Evolutionary conservation across 1,140 invertebrate species (phyloP).

Genomic region (Sitobion miscanthi): DNA sequence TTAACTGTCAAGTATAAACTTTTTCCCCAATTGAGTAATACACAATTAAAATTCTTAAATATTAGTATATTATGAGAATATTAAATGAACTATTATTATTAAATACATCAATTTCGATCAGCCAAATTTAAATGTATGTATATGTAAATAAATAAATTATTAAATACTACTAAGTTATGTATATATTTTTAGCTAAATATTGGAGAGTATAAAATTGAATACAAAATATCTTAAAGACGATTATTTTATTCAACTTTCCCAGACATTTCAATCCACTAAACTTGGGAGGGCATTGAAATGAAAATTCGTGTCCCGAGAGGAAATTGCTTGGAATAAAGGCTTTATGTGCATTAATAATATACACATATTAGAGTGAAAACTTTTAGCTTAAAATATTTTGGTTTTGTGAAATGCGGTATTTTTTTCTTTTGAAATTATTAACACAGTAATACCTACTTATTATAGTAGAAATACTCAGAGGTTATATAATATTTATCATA

Average conservation of each 20-base stretch:
- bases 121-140: background rate
- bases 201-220: background rate
- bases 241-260: slow-evolving; percentile 20
- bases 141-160: background rate
- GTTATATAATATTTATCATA: slow-evolving; percentile 9
- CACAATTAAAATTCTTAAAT: background rate
- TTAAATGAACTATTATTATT: background rate
- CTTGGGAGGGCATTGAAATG: background rate
- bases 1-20: too few species aligned
- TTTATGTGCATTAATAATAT: background rate
- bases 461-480: background rate
- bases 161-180: background rate
- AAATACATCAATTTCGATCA: background rate
- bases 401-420: background rate
- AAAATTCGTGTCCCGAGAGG: slow-evolving; percentile 10
- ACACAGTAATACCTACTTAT: background rate
- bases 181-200: background rate
- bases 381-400: background rate
- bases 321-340: slow-evolving; percentile 1
- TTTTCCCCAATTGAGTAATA: too few species aligned
- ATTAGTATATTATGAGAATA: background rate
- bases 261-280: background rate
- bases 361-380: slow-evolving; percentile 20
- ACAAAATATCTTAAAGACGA: background rate
- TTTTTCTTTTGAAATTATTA: background rate